These are phyloP conservation scores for Tupaia tana DNA, from an alignment of 2,113 vertebrate species.

Conservation along the genomic window DNA sequence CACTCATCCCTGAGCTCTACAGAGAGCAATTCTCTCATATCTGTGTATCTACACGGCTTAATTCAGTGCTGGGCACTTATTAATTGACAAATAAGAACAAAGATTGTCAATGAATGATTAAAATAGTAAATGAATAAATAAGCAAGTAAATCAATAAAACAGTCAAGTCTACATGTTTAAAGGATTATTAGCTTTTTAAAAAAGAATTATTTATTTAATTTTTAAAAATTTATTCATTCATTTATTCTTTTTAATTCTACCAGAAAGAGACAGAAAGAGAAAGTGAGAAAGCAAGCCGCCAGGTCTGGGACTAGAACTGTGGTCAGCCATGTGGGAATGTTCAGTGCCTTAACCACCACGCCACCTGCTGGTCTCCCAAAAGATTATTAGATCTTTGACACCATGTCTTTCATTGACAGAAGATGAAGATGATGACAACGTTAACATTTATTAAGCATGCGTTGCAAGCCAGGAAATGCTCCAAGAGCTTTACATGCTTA, in stretches of 20 bases:
- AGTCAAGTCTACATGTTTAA: not conserved
- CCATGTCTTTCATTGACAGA: not conserved
- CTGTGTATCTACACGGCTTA: not conserved
- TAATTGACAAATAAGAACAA: not conserved
- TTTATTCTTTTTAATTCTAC: no score
- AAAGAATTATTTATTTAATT: no score
- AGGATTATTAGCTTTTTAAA: not conserved
- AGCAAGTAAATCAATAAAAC: not conserved
- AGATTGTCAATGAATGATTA: slow-evolving; percentile 67
- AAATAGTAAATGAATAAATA: not conserved
- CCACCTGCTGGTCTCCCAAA: not conserved
- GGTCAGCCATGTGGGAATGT: no score
- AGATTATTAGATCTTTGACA: not conserved
- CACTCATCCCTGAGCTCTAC: not conserved
- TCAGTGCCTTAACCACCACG: no score
- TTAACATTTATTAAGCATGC: not conserved
- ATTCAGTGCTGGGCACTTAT: not conserved
- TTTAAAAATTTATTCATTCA: no score
- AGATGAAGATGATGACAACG: no score
- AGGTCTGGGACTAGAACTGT: no score
- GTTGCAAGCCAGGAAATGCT: not conserved
- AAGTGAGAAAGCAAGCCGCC: no score
- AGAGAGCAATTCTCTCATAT: not conserved
- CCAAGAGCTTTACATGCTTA: not conserved
- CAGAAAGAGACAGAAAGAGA: no score